A percentile compares a stretch with the other conserved stretches of the same genome.
phyloP scores from a whole-genome alignment of 2,888 invertebrate genomes.

The Onchidella celtica region DNA sequence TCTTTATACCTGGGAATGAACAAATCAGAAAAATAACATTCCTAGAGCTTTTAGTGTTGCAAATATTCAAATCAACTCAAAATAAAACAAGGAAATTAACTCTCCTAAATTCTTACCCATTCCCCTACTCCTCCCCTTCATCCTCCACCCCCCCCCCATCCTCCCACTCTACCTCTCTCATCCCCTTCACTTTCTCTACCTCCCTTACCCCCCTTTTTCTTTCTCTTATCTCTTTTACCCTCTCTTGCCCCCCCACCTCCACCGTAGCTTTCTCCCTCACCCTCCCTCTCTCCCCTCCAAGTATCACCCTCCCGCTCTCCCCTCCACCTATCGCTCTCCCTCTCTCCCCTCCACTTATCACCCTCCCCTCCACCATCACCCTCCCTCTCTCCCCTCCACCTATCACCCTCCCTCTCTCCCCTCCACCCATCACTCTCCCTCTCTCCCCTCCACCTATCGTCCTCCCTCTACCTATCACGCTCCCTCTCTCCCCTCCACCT shows the following conservation, averaged over 20 bases:
- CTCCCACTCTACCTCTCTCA: background rate
- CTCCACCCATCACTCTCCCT: too few species aligned
- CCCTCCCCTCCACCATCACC: too few species aligned
- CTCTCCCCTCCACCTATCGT: too few species aligned
- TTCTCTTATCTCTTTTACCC: background rate
- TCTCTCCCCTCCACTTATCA: too few species aligned
- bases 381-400: too few species aligned
- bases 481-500: too few species aligned
- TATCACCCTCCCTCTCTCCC: too few species aligned
- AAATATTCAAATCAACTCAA: too few species aligned
- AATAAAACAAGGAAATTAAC: too few species aligned
- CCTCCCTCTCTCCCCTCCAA: background rate
- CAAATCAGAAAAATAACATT: background rate
- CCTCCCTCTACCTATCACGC: too few species aligned
- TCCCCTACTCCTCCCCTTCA: background rate
- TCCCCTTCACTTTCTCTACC: background rate
- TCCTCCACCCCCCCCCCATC: background rate
- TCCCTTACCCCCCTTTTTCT: background rate
- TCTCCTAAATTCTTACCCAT: background rate
- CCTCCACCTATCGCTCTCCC: too few species aligned
- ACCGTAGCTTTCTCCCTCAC: background rate
- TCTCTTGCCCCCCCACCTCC: background rate
- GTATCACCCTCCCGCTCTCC: too few species aligned
- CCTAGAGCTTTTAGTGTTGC: background rate
- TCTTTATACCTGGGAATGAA: conserved; percentile 63